Conservation (phyloP, 1,140 invertebrate genomes). For the Littorina saxatilis region DNA sequence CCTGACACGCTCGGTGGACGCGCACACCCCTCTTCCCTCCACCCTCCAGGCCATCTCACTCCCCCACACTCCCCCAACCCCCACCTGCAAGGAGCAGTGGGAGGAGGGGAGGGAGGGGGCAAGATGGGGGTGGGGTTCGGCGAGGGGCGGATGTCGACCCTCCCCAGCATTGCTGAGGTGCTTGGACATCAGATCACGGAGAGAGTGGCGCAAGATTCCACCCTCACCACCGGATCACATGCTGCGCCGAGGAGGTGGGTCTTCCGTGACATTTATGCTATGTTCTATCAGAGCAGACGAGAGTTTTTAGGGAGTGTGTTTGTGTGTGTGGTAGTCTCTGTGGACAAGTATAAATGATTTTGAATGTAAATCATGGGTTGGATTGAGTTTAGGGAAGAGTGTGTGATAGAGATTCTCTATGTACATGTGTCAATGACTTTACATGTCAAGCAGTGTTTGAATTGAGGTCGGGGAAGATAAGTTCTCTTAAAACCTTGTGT, state of each 20-base stretch:
- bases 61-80: slow-evolving; percentile 72
- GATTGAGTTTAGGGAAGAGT: no score
- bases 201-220: slow-evolving; percentile 86
- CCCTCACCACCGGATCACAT: slow-evolving; percentile 70
- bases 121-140: slow-evolving; percentile 17
- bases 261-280: neutral
- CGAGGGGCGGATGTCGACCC: slow-evolving; percentile 32
- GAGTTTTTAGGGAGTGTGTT: no score
- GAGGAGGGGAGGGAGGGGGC: slow-evolving; percentile 34
- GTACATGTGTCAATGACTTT: no score
- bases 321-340: no score
- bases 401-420: no score
- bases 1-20: neutral
- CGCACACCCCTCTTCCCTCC: neutral
- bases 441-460: no score
- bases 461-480: no score
- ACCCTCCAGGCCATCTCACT: slow-evolving; percentile 52
- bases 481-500: no score
- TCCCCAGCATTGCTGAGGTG: slow-evolving; percentile 76
- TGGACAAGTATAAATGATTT: no score
- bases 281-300: no score
- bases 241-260: slow-evolving; percentile 60
- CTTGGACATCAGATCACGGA: slow-evolving; percentile 79
- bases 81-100: slow-evolving; percentile 39
- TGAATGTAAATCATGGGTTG: no score